Percentiles rank a stretch among this genome's conserved stretches.
These are phyloP conservation scores for Pitangus sulphuratus DNA, from an alignment of 2,797 vertebrate species.

Conservation along the genomic window DNA sequence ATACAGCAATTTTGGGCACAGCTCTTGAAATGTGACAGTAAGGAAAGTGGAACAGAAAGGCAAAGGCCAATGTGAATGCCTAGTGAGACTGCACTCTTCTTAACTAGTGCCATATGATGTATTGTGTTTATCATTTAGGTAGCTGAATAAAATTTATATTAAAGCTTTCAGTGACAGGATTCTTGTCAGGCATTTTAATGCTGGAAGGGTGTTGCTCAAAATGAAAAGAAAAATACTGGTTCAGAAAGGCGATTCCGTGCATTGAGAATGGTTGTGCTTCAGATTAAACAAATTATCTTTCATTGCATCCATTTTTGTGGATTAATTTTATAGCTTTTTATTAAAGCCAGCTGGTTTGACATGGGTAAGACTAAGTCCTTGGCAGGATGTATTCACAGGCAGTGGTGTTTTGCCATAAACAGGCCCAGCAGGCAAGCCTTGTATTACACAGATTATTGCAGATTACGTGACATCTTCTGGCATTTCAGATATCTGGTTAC, in stretches of 20 bases:
- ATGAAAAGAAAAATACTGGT: not conserved
- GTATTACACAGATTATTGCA: not conserved
- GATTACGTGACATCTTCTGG: not conserved
- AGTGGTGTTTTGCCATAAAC: not conserved
- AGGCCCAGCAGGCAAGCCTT: not conserved
- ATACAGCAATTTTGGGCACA: not conserved
- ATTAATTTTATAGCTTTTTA: conserved; percentile 50
- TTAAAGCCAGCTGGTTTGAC: conserved; percentile 12
- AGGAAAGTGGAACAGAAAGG: not conserved
- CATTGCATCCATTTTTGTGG: conserved; percentile 19
- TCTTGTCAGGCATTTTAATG: not conserved
- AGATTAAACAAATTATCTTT: conserved; percentile 32
- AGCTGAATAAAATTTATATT: not conserved
- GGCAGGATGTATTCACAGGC: not conserved
- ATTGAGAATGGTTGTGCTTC: not conserved
- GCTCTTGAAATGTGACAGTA: not conserved
- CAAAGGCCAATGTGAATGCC: not conserved
- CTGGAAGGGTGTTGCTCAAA: not conserved
- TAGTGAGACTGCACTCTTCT: not conserved
- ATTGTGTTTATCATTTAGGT: not conserved
- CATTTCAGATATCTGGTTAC: not conserved
- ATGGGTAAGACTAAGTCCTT: not conserved
- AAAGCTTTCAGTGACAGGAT: not conserved
- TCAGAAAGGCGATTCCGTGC: not conserved
- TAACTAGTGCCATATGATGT: not conserved